These are phyloP conservation scores for Zeugodacus cucurbitae DNA, from an alignment of 1,140 invertebrate species.

Conservation along the genomic window DNA sequence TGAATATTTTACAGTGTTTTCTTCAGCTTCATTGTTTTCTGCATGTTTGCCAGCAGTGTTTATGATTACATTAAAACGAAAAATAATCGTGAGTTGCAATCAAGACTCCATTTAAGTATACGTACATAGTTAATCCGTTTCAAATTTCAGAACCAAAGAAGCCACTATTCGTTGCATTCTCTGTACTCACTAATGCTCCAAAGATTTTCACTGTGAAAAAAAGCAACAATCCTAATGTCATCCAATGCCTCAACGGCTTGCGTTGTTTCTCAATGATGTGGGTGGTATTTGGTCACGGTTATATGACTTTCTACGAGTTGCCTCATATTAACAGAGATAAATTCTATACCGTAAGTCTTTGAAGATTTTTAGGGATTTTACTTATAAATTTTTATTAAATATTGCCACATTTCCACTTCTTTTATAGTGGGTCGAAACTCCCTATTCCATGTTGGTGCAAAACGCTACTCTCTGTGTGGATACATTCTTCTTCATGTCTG, in stretches of 20 bases:
- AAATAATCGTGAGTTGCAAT: constrained; percentile 47
- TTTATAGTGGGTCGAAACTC: constrained; percentile 65
- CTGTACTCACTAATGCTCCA: constrained; percentile 59
- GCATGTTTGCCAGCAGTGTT: constrained; percentile 57
- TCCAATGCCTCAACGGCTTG: constrained; percentile 70
- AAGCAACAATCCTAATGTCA: constrained; percentile 54
- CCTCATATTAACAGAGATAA: constrained; percentile 52
- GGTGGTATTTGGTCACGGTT: constrained; percentile 74
- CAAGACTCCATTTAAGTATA: no score
- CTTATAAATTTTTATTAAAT: neutral
- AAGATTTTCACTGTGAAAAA: constrained; percentile 62
- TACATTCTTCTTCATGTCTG: constrained; percentile 77
- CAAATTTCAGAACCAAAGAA: constrained; percentile 49
- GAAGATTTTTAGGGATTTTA: neutral
- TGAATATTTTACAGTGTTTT: constrained; percentile 49
- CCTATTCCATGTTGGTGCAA: constrained; percentile 71
- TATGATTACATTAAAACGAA: constrained; percentile 60
- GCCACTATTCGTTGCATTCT: constrained; percentile 56
- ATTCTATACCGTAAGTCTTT: constrained; percentile 44
- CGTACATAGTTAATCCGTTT: neutral
- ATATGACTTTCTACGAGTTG: constrained; percentile 47
- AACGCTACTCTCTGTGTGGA: constrained; percentile 75
- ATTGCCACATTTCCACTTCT: neutral
- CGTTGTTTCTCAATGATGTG: constrained; percentile 74
- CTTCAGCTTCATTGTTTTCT: constrained; percentile 55